Evolutionary conservation across 1,140 invertebrate species (phyloP).

Genomic region (Gryllus bimaculatus): DNA sequence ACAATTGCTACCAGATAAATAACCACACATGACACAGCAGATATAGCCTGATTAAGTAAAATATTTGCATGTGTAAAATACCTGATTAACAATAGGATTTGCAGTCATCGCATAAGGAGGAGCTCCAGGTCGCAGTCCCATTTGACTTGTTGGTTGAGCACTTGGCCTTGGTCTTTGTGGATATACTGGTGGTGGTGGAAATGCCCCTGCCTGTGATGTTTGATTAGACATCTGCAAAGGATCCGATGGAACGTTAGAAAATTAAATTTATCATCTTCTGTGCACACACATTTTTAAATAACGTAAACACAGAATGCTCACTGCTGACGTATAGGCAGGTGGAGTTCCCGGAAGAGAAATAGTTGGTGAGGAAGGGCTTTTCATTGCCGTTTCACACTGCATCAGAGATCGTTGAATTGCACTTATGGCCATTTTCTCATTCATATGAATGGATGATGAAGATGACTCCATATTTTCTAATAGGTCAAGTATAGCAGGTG

Average conservation of each 20-base stretch:
- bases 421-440: conserved; percentile 76
- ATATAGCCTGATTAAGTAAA: too few species aligned
- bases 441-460: conserved; percentile 34
- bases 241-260: neutral
- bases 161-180: conserved; percentile 27
- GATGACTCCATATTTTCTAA: conserved; percentile 35
- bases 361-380: conserved; percentile 53
- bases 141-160: conserved; percentile 1
- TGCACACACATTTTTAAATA: neutral
- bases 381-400: conserved; percentile 57
- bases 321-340: conserved; percentile 52
- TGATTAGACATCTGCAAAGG: neutral
- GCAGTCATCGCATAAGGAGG: neutral
- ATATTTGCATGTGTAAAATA: neutral
- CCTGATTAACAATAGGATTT: neutral
- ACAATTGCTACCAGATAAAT: too few species aligned
- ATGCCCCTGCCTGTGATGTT: conserved; percentile 18
- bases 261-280: neutral
- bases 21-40: too few species aligned
- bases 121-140: neutral
- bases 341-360: conserved; percentile 46
- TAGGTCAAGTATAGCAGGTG: conserved; percentile 38
- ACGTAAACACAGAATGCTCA: conserved; percentile 33
- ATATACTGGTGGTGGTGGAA: conserved; percentile 29
- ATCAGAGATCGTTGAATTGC: conserved; percentile 85